Percentiles rank a stretch among this genome's conserved stretches.
Conservation (phyloP, 2,888 invertebrate species). For the Pterobdella sp. region DNA sequence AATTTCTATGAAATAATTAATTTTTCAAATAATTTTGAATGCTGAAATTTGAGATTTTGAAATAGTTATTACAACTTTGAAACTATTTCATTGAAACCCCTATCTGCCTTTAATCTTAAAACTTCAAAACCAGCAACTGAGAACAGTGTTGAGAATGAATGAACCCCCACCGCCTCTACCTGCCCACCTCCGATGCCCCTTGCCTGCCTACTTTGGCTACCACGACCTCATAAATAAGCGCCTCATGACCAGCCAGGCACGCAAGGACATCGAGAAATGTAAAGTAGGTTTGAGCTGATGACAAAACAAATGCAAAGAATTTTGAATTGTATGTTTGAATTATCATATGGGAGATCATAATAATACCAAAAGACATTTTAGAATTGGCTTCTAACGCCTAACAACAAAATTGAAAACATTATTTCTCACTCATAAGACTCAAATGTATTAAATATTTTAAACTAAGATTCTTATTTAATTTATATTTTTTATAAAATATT, state of each 20-base stretch:
- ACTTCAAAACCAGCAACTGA: slow-evolving; percentile 13
- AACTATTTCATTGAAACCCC: too few species aligned
- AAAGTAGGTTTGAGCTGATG: neutral
- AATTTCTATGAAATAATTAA: neutral
- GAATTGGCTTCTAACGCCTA: too few species aligned
- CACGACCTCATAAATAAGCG: slow-evolving; percentile 24
- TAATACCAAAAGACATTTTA: too few species aligned
- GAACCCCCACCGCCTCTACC: slow-evolving; percentile 6
- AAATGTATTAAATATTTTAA: neutral
- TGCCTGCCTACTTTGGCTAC: slow-evolving; percentile 11
- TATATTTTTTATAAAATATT: neutral
- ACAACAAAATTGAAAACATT: too few species aligned
- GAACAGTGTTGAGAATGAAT: slow-evolving; percentile 2
- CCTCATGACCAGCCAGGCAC: neutral
- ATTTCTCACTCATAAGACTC: too few species aligned
- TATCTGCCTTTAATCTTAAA: too few species aligned
- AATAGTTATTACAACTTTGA: too few species aligned
- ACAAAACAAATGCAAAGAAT: neutral
- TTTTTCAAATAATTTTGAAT: too few species aligned
- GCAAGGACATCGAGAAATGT: neutral
- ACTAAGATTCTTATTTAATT: neutral
- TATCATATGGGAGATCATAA: neutral
- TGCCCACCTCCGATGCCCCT: neutral
- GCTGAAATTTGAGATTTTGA: too few species aligned
- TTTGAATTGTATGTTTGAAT: neutral